A percentile compares a stretch with the other conserved stretches of the same genome.
These are phyloP conservation scores for Chydorus sphaericus DNA, from an alignment of 2,888 invertebrate species.

Conservation along the genomic window DNA sequence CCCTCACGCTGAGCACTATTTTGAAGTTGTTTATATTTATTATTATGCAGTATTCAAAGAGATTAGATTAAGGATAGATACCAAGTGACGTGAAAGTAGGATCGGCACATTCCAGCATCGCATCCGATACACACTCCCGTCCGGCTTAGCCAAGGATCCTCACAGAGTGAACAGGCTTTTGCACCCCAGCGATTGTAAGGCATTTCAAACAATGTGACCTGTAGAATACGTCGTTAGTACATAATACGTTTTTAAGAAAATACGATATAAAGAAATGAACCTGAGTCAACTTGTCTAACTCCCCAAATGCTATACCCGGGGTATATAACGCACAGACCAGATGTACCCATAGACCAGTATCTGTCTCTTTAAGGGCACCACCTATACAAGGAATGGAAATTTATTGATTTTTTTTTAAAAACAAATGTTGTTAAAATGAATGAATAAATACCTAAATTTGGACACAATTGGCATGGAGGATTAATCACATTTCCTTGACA, in stretches of 20 bases:
- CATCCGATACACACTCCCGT: conserved; percentile 94
- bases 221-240: not conserved
- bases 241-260: not conserved
- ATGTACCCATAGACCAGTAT: conserved; percentile 97
- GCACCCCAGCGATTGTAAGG: conserved; percentile 94
- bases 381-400: not conserved
- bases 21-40: conserved; percentile 17
- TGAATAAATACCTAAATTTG: conserved; percentile 51
- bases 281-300: conserved; percentile 75
- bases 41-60: not conserved
- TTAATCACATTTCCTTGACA: conserved; percentile 79
- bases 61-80: not conserved
- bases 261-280: conserved; percentile 17
- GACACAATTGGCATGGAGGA: conserved; percentile 89
- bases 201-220: conserved; percentile 88
- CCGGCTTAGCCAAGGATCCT: conserved; percentile 67
- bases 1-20: conserved; percentile 82
- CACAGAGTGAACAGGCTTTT: conserved; percentile 77
- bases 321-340: conserved; percentile 94
- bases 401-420: not conserved
- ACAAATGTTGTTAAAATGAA: not conserved
- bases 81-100: conserved; percentile 83
- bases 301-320: conserved; percentile 92
- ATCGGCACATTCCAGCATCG: conserved; percentile 96
- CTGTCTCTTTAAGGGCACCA: conserved; percentile 84